These are phyloP conservation scores for Danio tinwini DNA, from an alignment of 2,797 vertebrate genomes.

Conservation along the genomic window DNA sequence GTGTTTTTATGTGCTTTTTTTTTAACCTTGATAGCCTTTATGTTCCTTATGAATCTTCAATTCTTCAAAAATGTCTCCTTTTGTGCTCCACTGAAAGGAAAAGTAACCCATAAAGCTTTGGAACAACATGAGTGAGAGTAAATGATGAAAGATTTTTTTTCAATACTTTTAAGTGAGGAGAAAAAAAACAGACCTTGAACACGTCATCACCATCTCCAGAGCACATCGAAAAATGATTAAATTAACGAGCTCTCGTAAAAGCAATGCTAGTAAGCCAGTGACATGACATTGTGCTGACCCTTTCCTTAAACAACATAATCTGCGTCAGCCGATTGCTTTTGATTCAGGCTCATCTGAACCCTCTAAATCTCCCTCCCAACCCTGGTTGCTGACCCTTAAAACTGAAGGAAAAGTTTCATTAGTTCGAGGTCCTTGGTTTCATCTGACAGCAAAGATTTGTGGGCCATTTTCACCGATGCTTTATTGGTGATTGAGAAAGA, in stretches of 20 bases:
- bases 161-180: neutral
- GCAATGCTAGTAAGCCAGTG: slow-evolving; percentile 13
- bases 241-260: slow-evolving; percentile 22
- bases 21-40: neutral
- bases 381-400: slow-evolving; percentile 50
- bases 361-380: neutral
- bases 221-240: slow-evolving; percentile 17
- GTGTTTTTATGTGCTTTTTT: neutral
- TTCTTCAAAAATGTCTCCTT: neutral
- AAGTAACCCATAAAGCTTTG: too few relatives aligned
- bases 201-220: neutral
- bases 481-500: slow-evolving; percentile 44
- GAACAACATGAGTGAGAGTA: neutral
- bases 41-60: neutral
- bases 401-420: slow-evolving; percentile 56
- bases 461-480: slow-evolving; percentile 39
- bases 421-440: slow-evolving; percentile 50
- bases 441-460: slow-evolving; percentile 54
- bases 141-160: neutral
- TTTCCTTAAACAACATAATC: slow-evolving; percentile 38
- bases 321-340: slow-evolving; percentile 31
- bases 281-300: slow-evolving; percentile 14
- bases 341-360: slow-evolving; percentile 16
- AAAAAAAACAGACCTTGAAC: neutral
- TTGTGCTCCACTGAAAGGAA: neutral